These are phyloP conservation scores for Ectobius pallidus DNA, from an alignment of 2,888 invertebrate species.

Conservation along the genomic window DNA sequence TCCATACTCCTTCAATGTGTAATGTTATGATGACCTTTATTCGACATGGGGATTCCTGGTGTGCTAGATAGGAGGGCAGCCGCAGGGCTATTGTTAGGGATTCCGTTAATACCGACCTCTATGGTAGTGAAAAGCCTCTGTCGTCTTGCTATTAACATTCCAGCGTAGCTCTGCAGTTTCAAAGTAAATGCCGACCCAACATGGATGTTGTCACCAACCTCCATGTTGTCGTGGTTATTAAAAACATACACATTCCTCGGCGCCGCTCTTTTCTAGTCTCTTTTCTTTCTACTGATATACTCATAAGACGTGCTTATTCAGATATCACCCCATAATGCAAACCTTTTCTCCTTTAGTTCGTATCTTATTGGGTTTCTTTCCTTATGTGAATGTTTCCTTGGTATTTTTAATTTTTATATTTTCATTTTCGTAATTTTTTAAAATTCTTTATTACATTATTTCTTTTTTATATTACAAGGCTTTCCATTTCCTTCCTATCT, in stretches of 20 bases:
- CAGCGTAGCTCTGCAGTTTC: not conserved
- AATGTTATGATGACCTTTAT: not conserved
- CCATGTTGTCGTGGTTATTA: not conserved
- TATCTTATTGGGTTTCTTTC: no score
- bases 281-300: not conserved
- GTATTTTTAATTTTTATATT: no score
- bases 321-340: no score
- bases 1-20: no score
- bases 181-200: not conserved
- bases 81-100: constrained; percentile 7
- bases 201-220: not conserved
- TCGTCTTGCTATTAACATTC: constrained; percentile 2
- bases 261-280: not conserved
- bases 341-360: no score
- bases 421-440: no score
- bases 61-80: not conserved
- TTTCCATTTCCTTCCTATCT: no score
- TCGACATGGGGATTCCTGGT: not conserved
- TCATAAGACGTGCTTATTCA: no score
- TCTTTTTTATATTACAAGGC: no score
- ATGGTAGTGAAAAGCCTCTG: not conserved
- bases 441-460: no score
- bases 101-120: not conserved
- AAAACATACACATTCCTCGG: not conserved
- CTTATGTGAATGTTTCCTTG: no score